Evolutionary conservation across 2,113 vertebrate species (phyloP).

Genomic region (Anguilla japonica): DNA sequence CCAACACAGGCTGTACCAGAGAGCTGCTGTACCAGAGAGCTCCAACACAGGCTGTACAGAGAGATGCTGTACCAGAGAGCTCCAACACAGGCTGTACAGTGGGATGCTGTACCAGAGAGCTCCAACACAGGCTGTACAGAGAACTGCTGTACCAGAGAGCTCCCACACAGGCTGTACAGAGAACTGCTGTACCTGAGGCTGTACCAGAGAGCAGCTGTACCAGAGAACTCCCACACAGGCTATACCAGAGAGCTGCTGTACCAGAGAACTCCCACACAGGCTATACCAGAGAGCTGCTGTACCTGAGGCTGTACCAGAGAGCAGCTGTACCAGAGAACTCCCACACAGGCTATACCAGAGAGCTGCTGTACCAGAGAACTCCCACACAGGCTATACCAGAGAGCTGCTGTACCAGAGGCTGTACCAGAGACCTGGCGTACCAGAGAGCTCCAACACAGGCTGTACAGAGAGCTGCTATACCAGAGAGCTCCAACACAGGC

Average conservation of each 20-base stretch:
- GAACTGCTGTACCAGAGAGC: neutral
- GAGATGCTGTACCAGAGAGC: neutral
- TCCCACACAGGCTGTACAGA: neutral
- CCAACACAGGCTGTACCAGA: neutral
- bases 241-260: conserved; percentile 14
- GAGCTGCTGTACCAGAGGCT: neutral
- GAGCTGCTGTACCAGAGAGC: neutral
- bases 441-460: no score
- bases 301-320: conserved; percentile 6
- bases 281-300: no score
- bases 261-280: neutral
- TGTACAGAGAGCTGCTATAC: no score
- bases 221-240: neutral
- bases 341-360: neutral
- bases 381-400: neutral
- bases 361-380: neutral
- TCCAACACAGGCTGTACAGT: neutral
- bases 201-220: neutral
- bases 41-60: neutral
- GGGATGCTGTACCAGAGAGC: neutral
- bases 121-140: neutral
- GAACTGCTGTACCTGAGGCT: neutral
- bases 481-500: no score
- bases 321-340: no score
- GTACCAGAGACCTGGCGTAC: no score